Evolutionary conservation across 2,888 invertebrate species (phyloP).

Genomic region (Lochmaea capreae): DNA sequence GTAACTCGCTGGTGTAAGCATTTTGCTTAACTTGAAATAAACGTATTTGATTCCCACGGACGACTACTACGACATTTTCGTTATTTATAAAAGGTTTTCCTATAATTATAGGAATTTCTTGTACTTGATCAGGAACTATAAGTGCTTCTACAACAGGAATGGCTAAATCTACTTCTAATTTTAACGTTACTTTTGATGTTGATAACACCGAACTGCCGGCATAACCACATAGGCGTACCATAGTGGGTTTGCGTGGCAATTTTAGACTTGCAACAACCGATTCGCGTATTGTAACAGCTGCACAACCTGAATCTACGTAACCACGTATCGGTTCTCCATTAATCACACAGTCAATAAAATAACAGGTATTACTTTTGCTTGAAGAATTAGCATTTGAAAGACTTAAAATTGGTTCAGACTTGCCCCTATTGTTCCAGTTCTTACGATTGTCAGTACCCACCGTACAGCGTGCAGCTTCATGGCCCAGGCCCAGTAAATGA

Average conservation of each 20-base stretch:
- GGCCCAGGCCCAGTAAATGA: slow-evolving; percentile 31
- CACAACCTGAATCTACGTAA: slow-evolving; percentile 43
- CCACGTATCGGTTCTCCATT: slow-evolving; percentile 37
- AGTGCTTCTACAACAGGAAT: background rate
- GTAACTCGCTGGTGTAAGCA: too few species aligned
- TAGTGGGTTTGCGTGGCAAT: background rate
- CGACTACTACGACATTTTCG: slow-evolving; percentile 35
- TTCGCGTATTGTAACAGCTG: slow-evolving; percentile 34
- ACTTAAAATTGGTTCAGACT: slow-evolving; percentile 25
- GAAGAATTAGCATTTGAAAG: slow-evolving; percentile 2
- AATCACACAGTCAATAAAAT: slow-evolving; percentile 41
- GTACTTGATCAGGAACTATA: background rate
- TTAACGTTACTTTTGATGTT: slow-evolving; percentile 18
- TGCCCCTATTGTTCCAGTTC: slow-evolving; percentile 17
- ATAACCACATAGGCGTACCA: slow-evolving; percentile 33
- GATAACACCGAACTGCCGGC: slow-evolving; percentile 12
- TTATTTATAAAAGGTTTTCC: slow-evolving; percentile 21
- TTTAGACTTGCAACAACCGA: slow-evolving; percentile 6
- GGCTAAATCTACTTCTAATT: slow-evolving; percentile 34
- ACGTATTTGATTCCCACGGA: slow-evolving; percentile 35
- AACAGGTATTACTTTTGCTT: slow-evolving; percentile 25
- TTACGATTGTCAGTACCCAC: slow-evolving; percentile 4
- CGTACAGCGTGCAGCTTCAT: slow-evolving; percentile 30
- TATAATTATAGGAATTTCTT: background rate
- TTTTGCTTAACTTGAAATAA: background rate